These are phyloP conservation scores for Amphipyra tragopoginis DNA, from an alignment of 2,888 invertebrate genomes.

Conservation along the genomic window DNA sequence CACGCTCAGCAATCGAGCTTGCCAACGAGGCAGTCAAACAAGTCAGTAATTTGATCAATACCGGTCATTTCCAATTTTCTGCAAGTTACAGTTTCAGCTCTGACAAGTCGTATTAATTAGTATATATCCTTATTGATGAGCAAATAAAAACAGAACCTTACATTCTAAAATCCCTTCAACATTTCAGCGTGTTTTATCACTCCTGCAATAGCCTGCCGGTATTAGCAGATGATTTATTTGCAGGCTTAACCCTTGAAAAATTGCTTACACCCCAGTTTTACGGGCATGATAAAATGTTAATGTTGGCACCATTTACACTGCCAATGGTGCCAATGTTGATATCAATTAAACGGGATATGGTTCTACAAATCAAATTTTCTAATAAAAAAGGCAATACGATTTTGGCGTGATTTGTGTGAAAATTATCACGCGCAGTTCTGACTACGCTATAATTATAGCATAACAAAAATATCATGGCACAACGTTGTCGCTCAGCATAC, in stretches of 20 bases:
- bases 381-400: constrained; percentile 6
- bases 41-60: too few species aligned
- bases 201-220: constrained; percentile 47
- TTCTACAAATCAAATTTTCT: constrained; percentile 9
- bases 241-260: constrained; percentile 57
- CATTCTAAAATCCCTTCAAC: constrained; percentile 28
- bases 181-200: constrained; percentile 56
- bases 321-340: constrained; percentile 15
- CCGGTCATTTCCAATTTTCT: too few species aligned
- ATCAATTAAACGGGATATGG: constrained; percentile 39
- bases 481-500: too few species aligned
- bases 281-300: constrained; percentile 54
- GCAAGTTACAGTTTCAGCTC: too few species aligned
- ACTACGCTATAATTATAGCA: too few species aligned
- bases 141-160: constrained; percentile 10
- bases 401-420: too few species aligned
- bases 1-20: too few species aligned
- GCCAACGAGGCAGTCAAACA: too few species aligned
- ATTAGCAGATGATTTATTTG: constrained; percentile 62
- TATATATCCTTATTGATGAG: too few species aligned
- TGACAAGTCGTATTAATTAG: too few species aligned
- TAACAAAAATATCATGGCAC: too few species aligned
- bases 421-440: too few species aligned
- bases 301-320: constrained; percentile 37
- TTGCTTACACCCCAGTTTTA: constrained; percentile 56